These are phyloP conservation scores for Glareola pratincola DNA, from an alignment of 2,113 vertebrate species.

Conservation along the genomic window DNA sequence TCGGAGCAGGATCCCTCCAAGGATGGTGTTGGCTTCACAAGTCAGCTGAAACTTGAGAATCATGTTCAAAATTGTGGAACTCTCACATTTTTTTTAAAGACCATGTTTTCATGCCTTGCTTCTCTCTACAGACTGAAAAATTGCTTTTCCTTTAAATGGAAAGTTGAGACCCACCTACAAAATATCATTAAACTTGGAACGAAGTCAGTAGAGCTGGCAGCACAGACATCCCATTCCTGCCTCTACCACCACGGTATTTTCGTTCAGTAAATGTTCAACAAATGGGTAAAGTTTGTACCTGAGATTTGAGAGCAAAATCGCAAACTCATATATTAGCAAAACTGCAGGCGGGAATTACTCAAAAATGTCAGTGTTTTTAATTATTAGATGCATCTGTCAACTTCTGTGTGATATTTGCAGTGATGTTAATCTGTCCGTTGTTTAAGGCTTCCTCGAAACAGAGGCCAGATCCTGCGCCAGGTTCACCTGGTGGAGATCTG, in stretches of 20 bases:
- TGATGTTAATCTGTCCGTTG: neutral
- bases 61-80: neutral
- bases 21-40: rapidly evolving
- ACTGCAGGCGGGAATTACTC: neutral
- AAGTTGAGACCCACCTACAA: neutral
- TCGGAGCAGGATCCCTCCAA: neutral
- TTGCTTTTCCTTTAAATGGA: neutral
- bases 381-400: rapidly evolving
- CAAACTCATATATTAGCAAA: rapidly evolving
- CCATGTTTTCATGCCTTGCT: neutral
- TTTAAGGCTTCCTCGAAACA: neutral
- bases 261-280: neutral
- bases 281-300: neutral
- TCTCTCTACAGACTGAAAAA: neutral
- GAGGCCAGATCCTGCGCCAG: neutral
- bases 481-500: neutral
- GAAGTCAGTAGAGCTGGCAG: neutral
- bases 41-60: neutral
- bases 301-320: neutral
- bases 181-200: neutral
- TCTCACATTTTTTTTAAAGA: neutral
- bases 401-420: neutral
- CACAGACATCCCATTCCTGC: neutral
- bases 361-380: neutral
- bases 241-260: neutral